Evolutionary conservation across 2,797 vertebrate species (phyloP).

Genomic region (Rhadinocentrus ornatus): DNA sequence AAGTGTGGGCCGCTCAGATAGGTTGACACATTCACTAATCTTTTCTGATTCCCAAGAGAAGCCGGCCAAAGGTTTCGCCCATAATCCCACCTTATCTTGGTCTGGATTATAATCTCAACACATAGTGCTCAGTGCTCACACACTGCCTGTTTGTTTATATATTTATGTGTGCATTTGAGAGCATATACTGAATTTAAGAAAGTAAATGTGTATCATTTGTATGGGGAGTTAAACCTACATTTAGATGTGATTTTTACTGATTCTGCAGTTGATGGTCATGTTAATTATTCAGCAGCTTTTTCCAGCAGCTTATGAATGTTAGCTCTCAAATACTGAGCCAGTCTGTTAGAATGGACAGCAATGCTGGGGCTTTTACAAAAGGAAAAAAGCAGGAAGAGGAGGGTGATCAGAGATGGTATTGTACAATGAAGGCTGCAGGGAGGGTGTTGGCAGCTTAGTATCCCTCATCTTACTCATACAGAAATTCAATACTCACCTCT

Average conservation of each 20-base stretch:
- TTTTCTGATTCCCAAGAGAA: slow-evolving; percentile 74
- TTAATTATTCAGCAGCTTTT: not conserved
- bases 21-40: slow-evolving; percentile 64
- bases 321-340: slow-evolving; percentile 15
- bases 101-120: slow-evolving; percentile 67
- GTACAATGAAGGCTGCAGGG: slow-evolving; percentile 19
- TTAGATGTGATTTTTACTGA: slow-evolving; percentile 1
- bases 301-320: slow-evolving; percentile 25
- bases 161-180: slow-evolving; percentile 4
- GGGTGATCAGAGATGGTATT: not conserved
- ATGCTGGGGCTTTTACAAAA: slow-evolving; percentile 42
- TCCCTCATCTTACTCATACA: slow-evolving; percentile 22
- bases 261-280: not conserved
- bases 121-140: slow-evolving; percentile 31
- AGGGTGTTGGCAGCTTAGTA: slow-evolving; percentile 39
- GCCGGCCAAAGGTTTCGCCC: slow-evolving; percentile 73
- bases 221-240: not conserved
- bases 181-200: not conserved
- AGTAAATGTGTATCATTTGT: not conserved
- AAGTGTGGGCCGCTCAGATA: slow-evolving; percentile 44
- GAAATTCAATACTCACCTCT: slow-evolving; percentile 36
- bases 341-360: slow-evolving; percentile 26
- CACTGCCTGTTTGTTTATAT: slow-evolving; percentile 32
- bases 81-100: slow-evolving; percentile 75
- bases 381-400: slow-evolving; percentile 15